These are phyloP conservation scores for Latheticus oryzae DNA, from an alignment of 2,888 invertebrate genomes.

Conservation along the genomic window DNA sequence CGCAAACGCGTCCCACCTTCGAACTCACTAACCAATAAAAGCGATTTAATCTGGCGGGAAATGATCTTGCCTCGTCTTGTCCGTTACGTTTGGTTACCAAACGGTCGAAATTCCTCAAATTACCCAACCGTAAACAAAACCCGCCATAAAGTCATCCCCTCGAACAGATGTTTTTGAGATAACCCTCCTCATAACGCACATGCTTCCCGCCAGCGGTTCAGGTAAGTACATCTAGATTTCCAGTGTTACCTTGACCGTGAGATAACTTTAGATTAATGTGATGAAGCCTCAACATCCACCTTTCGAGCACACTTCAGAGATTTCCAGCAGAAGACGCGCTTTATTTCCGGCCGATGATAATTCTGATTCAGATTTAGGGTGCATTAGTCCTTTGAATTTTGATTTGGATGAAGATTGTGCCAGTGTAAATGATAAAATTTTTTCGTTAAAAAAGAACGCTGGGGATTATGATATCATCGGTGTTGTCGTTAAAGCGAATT, in stretches of 20 bases:
- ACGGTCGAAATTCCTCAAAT: no score
- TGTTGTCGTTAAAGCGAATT: slow-evolving; percentile 39
- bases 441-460: slow-evolving; percentile 14
- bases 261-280: slow-evolving; percentile 18
- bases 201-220: slow-evolving; percentile 10
- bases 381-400: slow-evolving; percentile 69
- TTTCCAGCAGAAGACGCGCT: slow-evolving; percentile 74
- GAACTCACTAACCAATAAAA: not conserved
- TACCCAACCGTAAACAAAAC: slow-evolving; percentile 30
- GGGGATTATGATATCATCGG: slow-evolving; percentile 50
- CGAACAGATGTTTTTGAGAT: not conserved
- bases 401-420: slow-evolving; percentile 44
- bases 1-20: not conserved
- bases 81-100: slow-evolving; percentile 13
- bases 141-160: slow-evolving; percentile 3
- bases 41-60: slow-evolving; percentile 3
- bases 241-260: not conserved
- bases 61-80: not conserved
- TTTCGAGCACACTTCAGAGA: slow-evolving; percentile 68
- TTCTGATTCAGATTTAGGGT: slow-evolving; percentile 69
- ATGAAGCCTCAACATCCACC: slow-evolving; percentile 37
- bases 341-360: slow-evolving; percentile 67
- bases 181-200: not conserved
- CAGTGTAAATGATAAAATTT: not conserved
- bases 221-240: slow-evolving; percentile 7